phyloP scores from a whole-genome alignment of 2,113 vertebrate genomes.

The Corythoichthys haematopterus region DNA sequence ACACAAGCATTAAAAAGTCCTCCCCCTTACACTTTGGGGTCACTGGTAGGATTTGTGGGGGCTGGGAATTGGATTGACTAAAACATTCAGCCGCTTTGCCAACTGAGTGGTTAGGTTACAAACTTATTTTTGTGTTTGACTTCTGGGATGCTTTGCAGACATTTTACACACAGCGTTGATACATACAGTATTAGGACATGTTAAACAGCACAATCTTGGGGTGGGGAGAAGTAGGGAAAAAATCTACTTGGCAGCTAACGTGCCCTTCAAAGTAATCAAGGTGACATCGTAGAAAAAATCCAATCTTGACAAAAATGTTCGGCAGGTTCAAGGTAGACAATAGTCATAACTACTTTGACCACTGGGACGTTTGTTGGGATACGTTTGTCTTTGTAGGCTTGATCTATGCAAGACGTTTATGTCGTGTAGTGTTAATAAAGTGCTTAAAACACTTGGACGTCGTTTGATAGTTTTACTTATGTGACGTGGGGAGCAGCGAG shows the following conservation, averaged over 20 bases:
- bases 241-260: not conserved
- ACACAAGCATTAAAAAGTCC: conserved; percentile 41
- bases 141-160: conserved; percentile 77
- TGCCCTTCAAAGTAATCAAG: not conserved
- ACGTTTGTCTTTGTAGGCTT: not conserved
- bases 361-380: not conserved
- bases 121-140: conserved; percentile 60
- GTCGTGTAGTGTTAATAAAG: not conserved
- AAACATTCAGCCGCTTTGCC: conserved; percentile 33
- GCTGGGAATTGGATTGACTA: conserved; percentile 27
- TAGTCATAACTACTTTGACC: not conserved
- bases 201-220: conserved; percentile 5
- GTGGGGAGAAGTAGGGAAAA: not conserved
- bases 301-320: not conserved
- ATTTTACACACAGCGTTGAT: conserved; percentile 59
- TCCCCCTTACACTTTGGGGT: conserved; percentile 28
- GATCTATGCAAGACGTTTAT: not conserved
- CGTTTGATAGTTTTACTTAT: not conserved
- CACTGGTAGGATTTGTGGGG: conserved; percentile 27
- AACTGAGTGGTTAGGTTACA: conserved; percentile 37
- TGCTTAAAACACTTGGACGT: not conserved
- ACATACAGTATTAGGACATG: conserved; percentile 45
- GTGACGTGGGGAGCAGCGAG: not conserved
- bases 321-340: not conserved
- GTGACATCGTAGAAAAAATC: not conserved